Evolutionary conservation across 1,140 invertebrate species (phyloP), one percentile per base, ranked within the genome.

Genomic region (Drosophila truncata): DNA sequence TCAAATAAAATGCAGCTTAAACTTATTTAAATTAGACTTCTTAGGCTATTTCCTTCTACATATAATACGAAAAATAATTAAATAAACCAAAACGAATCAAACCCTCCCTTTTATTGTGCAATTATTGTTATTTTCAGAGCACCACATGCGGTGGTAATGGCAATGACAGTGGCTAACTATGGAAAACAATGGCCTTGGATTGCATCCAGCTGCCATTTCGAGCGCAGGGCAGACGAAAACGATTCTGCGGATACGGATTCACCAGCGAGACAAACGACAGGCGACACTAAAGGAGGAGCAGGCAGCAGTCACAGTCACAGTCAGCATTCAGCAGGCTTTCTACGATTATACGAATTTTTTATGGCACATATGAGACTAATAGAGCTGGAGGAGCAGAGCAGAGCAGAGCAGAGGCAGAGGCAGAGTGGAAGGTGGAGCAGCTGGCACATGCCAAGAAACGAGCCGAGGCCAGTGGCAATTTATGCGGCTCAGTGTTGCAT

Each of bases 351-450:
- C 69, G 77, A 80, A 80, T 74, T 88, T 78, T 87, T 88, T 88
- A 88, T 88, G 81, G 80, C 80, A 88, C 84, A 88, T 88, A 84
- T 84, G 84, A 88, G 84, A 88, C 85, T 90, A 83, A 84, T 88
- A 87, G 73, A 83, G 67, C 77, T 66, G 42, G 44, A 25, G 65
- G 35, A 11, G 2, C n/a, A 18, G 14, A 2, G 11, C 2, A 16
- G 44, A 4, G 14, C 29, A 11, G 25, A 2, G 27, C 27, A 25
- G 25, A 25, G 25, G 4, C 25, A 25, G 25, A 25, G 25, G 2
- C 27, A 29, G 27, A 20, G n/a, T 5, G 7, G 11, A 14, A 37
- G 52, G 37, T 20, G 66, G 69, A 81, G 66, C 62, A 82, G 83
- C 79, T 80, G 84, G 64, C 75, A 60, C 72, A 74, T 80, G 67